Base-by-base conservation (phyloP, 2,797 vertebrate genomes). In the Clarias fuscus region DNA sequence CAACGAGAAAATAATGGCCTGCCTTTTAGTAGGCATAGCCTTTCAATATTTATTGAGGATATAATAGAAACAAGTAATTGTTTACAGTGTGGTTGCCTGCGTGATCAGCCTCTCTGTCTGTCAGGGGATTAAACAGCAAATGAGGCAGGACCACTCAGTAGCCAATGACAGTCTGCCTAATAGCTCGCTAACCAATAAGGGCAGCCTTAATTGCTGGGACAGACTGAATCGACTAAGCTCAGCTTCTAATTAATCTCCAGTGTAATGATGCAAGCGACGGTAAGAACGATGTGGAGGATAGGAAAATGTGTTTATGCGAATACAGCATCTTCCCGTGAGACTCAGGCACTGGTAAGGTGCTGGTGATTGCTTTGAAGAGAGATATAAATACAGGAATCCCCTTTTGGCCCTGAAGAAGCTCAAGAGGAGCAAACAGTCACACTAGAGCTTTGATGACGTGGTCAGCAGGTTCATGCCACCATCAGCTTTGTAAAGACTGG, bases 241-340 rank as follows among this genome's bases (percentile, higher is more conserved):
- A 92, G 91, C 91, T 91, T 93, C 93, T 94, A 95, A 95, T 96
- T 96, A 96, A 96, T 96, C 93, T 92, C 88, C 85, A 75, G 89
- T 90, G 92, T 95, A 95, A 95, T 96, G 96, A 96, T 95, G 96
- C 94, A 96, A 96, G 94, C 91, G 90, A 93, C 93, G 90, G 96
- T 93, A 96, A 96, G 93, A 94, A 91, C 91, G 88, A 90, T 86
- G 92, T 89, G 92, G 53, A 90, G 91, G 90, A 92, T 92, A 92
- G 94, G 93, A 93, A 92, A 91, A 86, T 93, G 83, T 88, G 93
- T 92, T 88, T 91, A 87, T 91, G 90, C 83, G 53, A 88, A 86
- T 86, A 59, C 59, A 88, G 88, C 90, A 87, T 85, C 77, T 89
- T 86, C 87, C 84, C 88, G 84, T 77, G 27, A 89, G 88, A 84